Evolutionary conservation across 1,140 invertebrate species (phyloP).

Genomic region (Manduca sexta): DNA sequence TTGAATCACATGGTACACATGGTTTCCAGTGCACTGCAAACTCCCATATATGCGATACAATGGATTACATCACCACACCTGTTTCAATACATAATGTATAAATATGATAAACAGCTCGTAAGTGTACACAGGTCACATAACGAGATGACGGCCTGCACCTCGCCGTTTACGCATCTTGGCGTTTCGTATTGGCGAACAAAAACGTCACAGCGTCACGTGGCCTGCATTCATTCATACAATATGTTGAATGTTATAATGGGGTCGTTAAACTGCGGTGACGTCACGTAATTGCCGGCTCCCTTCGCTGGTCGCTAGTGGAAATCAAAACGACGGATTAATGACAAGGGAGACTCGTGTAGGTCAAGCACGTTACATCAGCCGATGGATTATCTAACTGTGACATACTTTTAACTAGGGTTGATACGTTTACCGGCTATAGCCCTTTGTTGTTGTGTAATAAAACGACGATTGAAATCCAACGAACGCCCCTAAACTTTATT

Average conservation of each 20-base stretch:
- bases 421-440: too few relatives aligned
- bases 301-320: slow-evolving; percentile 55
- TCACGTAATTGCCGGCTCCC: slow-evolving; percentile 70
- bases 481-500: too few relatives aligned
- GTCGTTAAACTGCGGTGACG: slow-evolving; percentile 69
- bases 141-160: neutral
- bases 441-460: too few relatives aligned
- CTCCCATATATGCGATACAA: too few relatives aligned
- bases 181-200: slow-evolving; percentile 37
- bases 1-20: too few relatives aligned
- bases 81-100: slow-evolving; percentile 1
- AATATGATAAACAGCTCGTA: slow-evolving; percentile 2
- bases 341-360: slow-evolving; percentile 68
- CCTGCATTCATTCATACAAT: slow-evolving; percentile 69
- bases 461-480: too few relatives aligned
- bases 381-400: neutral
- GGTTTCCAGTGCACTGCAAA: too few relatives aligned
- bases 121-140: neutral
- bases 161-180: neutral
- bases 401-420: neutral
- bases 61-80: slow-evolving; percentile 1
- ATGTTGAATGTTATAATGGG: slow-evolving; percentile 63
- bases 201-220: slow-evolving; percentile 61
- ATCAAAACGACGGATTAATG: slow-evolving; percentile 70
- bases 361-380: slow-evolving; percentile 63